A percentile compares a stretch with the other conserved stretches of the same genome.
phyloP scores from a whole-genome alignment of 2,888 invertebrate species.

The Drosophila tanythrix region DNA sequence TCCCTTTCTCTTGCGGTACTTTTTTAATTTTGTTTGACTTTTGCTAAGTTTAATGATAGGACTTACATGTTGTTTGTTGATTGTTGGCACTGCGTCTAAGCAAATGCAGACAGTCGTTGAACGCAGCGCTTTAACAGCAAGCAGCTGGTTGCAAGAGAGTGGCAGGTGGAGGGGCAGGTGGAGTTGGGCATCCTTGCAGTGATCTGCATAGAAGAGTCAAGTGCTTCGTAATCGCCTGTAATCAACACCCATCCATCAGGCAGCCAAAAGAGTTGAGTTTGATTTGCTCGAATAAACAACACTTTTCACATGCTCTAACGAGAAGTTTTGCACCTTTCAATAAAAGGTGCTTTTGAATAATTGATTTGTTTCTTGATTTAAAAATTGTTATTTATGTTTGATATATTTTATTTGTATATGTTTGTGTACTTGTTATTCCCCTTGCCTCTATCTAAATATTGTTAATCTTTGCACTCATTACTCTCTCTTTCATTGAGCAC shows the following conservation, averaged over 20 bases:
- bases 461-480: neutral
- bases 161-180: too few relatives aligned
- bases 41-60: slow-evolving; percentile 72
- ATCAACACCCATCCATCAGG: slow-evolving; percentile 59
- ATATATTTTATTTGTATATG: too few relatives aligned
- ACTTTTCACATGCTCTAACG: neutral
- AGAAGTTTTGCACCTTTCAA: neutral
- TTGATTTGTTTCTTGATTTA: neutral
- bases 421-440: too few relatives aligned
- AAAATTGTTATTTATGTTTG: neutral
- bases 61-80: slow-evolving; percentile 46
- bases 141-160: neutral
- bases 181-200: slow-evolving; percentile 14
- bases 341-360: neutral
- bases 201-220: slow-evolving; percentile 40
- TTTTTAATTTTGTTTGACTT: slow-evolving; percentile 77
- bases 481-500: neutral
- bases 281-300: slow-evolving; percentile 28
- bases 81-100: slow-evolving; percentile 41
- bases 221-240: slow-evolving; percentile 71
- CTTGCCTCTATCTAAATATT: neutral
- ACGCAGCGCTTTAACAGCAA: slow-evolving; percentile 1
- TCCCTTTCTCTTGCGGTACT: slow-evolving; percentile 31
- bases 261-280: slow-evolving; percentile 28
- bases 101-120: slow-evolving; percentile 38